These are phyloP conservation scores for Anabacerthia variegaticeps DNA, from an alignment of 2,797 vertebrate species.

Conservation along the genomic window DNA sequence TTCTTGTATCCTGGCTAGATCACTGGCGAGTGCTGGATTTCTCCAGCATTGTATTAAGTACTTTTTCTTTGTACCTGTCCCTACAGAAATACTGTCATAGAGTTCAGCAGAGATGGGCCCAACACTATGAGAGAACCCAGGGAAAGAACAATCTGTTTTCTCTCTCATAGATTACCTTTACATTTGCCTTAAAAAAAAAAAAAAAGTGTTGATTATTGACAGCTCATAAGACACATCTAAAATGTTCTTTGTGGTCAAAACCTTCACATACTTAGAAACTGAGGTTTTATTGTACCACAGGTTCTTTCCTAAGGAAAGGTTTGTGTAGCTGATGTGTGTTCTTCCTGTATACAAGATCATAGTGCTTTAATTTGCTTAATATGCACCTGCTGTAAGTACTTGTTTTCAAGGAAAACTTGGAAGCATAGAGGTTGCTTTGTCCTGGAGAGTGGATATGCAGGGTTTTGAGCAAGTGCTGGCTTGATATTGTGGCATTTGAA, in stretches of 20 bases:
- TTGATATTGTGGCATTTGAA: not conserved
- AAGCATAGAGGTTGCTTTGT: not conserved
- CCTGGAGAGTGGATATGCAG: not conserved
- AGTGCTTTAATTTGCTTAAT: not conserved
- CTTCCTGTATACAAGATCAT: not conserved
- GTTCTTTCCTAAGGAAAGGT: not conserved
- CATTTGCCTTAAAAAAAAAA: not conserved
- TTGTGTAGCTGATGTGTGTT: not conserved
- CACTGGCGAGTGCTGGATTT: not conserved
- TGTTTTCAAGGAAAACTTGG: not conserved
- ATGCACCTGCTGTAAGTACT: not conserved
- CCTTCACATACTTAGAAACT: not conserved
- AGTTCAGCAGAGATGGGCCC: not conserved
- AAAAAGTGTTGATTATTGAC: not conserved
- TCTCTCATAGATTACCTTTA: not conserved
- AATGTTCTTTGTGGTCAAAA: not conserved
- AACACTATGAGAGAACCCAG: not conserved
- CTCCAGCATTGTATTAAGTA: not conserved
- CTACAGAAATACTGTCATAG: not conserved
- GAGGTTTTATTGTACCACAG: not conserved
- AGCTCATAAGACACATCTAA: not conserved
- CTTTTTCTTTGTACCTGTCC: not conserved
- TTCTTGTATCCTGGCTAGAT: not conserved
- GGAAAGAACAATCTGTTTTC: not conserved
- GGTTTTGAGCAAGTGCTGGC: not conserved